phyloP scores from a whole-genome alignment of 2,888 invertebrate genomes.

The Pherbina coryleti region DNA sequence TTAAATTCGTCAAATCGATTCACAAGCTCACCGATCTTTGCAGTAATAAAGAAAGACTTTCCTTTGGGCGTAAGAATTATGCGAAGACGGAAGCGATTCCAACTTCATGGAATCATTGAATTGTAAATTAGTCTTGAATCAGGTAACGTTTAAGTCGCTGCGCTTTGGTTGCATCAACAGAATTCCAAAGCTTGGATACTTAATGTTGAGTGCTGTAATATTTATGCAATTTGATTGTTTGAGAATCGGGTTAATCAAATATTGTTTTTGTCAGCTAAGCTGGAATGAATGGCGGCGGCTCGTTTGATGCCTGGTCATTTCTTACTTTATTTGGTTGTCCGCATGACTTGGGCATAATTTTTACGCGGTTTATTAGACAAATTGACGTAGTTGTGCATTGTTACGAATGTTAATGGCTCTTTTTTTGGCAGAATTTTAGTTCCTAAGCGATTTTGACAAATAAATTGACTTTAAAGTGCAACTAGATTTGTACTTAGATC shows the following conservation, averaged over 20 bases:
- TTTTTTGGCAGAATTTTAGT: background rate
- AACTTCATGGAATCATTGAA: background rate
- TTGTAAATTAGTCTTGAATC: slow-evolving; percentile 3
- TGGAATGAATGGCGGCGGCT: slow-evolving; percentile 8
- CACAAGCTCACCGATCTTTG: slow-evolving; percentile 3
- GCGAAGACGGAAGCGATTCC: slow-evolving; percentile 32
- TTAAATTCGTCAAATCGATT: slow-evolving; percentile 37
- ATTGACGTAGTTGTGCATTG: slow-evolving; percentile 3
- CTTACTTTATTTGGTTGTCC: background rate
- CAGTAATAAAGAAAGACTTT: slow-evolving; percentile 9
- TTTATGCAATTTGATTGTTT: slow-evolving; percentile 36
- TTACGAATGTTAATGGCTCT: background rate
- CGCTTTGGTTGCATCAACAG: background rate
- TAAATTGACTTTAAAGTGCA: too few species aligned
- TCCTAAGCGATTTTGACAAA: background rate
- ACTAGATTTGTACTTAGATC: too few species aligned
- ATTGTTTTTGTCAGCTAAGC: slow-evolving; percentile 14
- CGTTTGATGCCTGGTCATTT: background rate
- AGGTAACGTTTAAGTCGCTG: background rate
- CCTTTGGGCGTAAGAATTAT: slow-evolving; percentile 28
- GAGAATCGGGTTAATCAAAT: slow-evolving; percentile 30
- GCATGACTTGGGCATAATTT: background rate
- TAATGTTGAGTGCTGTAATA: slow-evolving; percentile 27
- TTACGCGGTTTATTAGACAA: slow-evolving; percentile 24
- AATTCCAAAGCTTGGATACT: background rate